These are phyloP conservation scores for Drosophila micromelanica DNA, from an alignment of 1,140 invertebrate genomes.

Conservation along the genomic window DNA sequence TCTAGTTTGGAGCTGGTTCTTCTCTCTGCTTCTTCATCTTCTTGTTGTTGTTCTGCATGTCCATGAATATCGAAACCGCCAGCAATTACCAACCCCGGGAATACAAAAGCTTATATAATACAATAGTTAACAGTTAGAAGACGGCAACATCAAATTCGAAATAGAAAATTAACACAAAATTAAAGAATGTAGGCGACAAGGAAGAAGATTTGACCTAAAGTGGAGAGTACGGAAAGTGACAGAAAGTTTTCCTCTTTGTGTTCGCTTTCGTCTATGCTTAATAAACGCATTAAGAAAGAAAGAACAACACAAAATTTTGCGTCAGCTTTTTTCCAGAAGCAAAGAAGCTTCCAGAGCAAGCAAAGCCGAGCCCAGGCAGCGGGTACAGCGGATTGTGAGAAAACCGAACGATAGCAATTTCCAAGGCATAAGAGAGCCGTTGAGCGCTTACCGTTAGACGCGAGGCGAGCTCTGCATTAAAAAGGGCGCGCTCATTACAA, in stretches of 20 bases:
- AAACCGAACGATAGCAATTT: slow-evolving; percentile 44
- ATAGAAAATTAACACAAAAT: slow-evolving; percentile 24
- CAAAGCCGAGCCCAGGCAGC: slow-evolving; percentile 15
- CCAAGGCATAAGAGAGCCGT: slow-evolving; percentile 23
- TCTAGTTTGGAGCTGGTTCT: slow-evolving; percentile 51
- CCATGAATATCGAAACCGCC: slow-evolving; percentile 22
- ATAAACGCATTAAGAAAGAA: slow-evolving; percentile 6
- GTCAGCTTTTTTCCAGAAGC: slow-evolving; percentile 55
- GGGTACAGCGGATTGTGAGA: slow-evolving; percentile 59
- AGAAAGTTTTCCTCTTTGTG: slow-evolving; percentile 25
- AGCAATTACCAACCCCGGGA: slow-evolving; percentile 37
- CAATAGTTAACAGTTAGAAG: slow-evolving; percentile 27
- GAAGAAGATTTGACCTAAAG: neutral
- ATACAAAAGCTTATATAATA: slow-evolving; percentile 31
- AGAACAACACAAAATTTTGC: slow-evolving; percentile 18
- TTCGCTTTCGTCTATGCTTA: slow-evolving; percentile 10
- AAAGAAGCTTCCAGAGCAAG: slow-evolving; percentile 39
- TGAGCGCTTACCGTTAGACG: slow-evolving; percentile 38
- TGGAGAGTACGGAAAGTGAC: slow-evolving; percentile 9
- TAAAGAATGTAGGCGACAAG: slow-evolving; percentile 9
- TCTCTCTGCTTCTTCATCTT: neutral
- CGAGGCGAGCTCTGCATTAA: slow-evolving; percentile 36
- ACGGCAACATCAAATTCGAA: slow-evolving; percentile 32
- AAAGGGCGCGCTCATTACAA: slow-evolving; percentile 48
- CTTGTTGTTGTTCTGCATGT: slow-evolving; percentile 1